A percentile compares a stretch with the other conserved stretches of the same genome.
These are phyloP conservation scores for Semotilus atromaculatus DNA, from an alignment of 2,797 vertebrate genomes.

Conservation along the genomic window DNA sequence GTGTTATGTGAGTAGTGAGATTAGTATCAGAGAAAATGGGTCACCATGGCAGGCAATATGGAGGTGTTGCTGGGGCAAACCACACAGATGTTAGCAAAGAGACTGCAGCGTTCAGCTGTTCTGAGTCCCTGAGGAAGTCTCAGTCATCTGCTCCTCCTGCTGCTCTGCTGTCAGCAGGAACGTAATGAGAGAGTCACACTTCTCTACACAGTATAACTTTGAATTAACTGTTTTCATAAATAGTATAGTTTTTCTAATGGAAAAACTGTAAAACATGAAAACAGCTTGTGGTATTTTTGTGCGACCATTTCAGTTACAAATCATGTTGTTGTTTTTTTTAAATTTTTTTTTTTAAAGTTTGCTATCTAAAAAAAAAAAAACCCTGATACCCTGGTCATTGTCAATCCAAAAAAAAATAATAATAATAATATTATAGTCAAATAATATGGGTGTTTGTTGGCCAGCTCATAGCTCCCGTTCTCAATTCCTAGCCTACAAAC, in stretches of 20 bases:
- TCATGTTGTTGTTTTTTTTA: background rate
- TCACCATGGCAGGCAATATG: constrained; percentile 48
- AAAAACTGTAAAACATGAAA: no score
- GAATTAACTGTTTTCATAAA: background rate
- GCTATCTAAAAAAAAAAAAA: background rate
- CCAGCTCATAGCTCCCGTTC: background rate
- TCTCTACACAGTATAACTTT: background rate
- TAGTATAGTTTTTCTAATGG: no score
- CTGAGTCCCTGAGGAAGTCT: constrained; percentile 24
- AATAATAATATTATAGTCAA: background rate
- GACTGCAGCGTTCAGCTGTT: constrained; percentile 41
- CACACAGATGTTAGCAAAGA: constrained; percentile 34
- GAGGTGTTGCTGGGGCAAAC: constrained; percentile 55
- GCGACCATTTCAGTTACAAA: background rate
- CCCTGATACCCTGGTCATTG: background rate
- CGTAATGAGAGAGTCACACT: background rate
- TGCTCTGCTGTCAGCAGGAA: constrained; percentile 32
- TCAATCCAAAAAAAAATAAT: background rate
- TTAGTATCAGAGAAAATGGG: constrained; percentile 52
- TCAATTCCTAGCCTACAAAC: constrained; percentile 18
- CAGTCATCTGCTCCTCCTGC: constrained; percentile 29
- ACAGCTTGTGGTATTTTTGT: background rate
- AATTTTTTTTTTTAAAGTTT: background rate
- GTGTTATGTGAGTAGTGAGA: constrained; percentile 24
- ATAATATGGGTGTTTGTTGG: background rate